Conservation (phyloP, 2,888 invertebrate genomes). For the Lochmaea crataegi region DNA sequence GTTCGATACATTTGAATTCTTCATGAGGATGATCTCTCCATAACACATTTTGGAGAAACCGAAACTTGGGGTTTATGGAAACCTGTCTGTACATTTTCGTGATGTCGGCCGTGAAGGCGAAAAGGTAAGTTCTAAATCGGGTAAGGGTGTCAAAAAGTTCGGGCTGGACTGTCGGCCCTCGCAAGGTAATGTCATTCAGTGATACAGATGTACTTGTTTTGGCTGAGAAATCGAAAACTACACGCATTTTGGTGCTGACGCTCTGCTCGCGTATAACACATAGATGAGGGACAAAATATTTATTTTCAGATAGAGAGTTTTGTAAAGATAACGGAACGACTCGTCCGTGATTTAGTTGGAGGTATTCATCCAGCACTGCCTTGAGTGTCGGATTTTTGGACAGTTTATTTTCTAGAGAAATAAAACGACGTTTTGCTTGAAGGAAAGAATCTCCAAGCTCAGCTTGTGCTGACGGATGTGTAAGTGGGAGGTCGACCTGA, state of each 20-base stretch:
- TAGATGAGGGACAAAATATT: slow-evolving; percentile 4
- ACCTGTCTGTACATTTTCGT: not conserved
- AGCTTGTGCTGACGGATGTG: not conserved
- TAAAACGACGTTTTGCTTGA: not conserved
- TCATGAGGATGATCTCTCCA: not conserved
- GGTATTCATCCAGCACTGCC: slow-evolving; percentile 1
- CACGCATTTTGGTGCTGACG: slow-evolving; percentile 34
- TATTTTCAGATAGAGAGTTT: not conserved
- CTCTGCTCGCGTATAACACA: not conserved
- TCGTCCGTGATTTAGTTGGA: not conserved
- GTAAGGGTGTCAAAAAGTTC: slow-evolving; percentile 22
- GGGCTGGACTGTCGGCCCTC: slow-evolving; percentile 26
- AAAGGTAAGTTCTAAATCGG: not conserved
- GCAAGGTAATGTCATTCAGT: slow-evolving; percentile 25
- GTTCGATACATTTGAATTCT: not conserved
- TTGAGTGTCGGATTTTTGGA: slow-evolving; percentile 1
- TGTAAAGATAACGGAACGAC: not conserved
- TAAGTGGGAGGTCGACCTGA: not conserved
- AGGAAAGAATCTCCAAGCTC: not conserved
- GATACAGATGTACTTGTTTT: slow-evolving; percentile 22
- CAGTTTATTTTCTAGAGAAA: not conserved
- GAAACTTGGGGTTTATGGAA: not conserved
- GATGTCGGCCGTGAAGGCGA: not conserved
- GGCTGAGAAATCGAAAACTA: slow-evolving; percentile 33
- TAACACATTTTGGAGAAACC: not conserved